These are phyloP conservation scores for Bubo blakistoni DNA, from an alignment of 2,113 vertebrate genomes.

Conservation along the genomic window DNA sequence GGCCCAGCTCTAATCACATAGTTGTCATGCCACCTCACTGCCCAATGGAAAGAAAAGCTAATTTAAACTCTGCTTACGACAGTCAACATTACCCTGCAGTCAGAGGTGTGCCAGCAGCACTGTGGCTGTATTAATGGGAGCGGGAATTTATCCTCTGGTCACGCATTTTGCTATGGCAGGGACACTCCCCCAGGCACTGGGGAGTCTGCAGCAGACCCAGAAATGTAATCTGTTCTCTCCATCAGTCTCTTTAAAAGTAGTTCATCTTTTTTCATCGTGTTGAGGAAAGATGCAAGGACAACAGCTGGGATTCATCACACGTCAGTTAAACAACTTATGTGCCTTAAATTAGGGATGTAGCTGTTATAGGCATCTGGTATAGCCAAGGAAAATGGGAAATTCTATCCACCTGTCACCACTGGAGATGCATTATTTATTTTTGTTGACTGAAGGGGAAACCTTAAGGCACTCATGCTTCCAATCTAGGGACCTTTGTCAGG, in stretches of 20 bases:
- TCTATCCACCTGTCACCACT: background rate
- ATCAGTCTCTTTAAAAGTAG: background rate
- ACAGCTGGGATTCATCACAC: background rate
- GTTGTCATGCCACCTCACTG: background rate
- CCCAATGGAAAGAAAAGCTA: background rate
- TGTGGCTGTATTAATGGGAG: background rate
- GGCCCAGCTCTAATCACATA: background rate
- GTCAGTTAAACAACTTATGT: background rate
- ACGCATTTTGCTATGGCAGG: background rate
- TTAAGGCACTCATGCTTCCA: background rate
- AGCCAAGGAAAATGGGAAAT: background rate
- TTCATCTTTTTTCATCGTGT: background rate
- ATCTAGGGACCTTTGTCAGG: background rate
- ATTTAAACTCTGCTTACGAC: background rate
- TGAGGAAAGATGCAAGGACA: background rate
- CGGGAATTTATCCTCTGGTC: accelerated
- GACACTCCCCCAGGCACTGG: background rate
- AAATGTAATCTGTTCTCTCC: background rate
- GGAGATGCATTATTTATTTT: background rate
- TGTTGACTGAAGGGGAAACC: background rate
- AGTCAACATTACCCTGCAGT: background rate
- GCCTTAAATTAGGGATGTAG: background rate
- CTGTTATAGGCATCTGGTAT: background rate
- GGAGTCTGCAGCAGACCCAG: background rate
- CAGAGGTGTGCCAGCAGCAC: background rate